Evolutionary conservation across 2,113 vertebrate genomes (phyloP).

Genomic region (Sarotherodon lohbergeri): DNA sequence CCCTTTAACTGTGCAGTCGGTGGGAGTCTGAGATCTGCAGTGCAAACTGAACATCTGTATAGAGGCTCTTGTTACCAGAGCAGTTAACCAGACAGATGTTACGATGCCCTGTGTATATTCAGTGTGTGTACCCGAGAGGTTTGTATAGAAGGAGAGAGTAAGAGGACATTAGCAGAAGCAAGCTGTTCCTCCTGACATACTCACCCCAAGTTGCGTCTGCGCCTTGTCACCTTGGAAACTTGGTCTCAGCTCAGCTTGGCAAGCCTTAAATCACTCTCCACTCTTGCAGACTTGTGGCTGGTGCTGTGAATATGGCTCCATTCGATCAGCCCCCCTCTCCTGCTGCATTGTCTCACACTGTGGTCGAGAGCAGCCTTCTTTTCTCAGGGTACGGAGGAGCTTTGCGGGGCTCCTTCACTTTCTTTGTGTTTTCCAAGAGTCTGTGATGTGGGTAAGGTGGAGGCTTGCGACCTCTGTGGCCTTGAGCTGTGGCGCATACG

Average conservation of each 20-base stretch:
- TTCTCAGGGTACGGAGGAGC: constrained; percentile 69
- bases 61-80: constrained; percentile 46
- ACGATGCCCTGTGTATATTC: constrained; percentile 20
- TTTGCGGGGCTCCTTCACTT: constrained; percentile 55
- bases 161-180: constrained; percentile 1
- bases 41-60: constrained; percentile 45
- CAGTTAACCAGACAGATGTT: constrained; percentile 51
- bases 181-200: constrained; percentile 48
- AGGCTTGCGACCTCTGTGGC: constrained; percentile 60
- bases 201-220: constrained; percentile 52
- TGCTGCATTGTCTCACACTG: constrained; percentile 66
- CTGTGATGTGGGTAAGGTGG: constrained; percentile 67
- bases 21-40: neutral
- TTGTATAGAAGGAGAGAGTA: neutral
- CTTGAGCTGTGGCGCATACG: neutral
- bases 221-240: constrained; percentile 62
- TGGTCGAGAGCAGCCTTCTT: constrained; percentile 73
- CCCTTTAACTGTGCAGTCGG: constrained; percentile 16
- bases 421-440: constrained; percentile 29
- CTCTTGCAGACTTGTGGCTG: constrained; percentile 18
- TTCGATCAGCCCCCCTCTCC: constrained; percentile 36
- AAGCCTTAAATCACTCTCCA: constrained; percentile 44
- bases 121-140: constrained; percentile 2
- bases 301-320: constrained; percentile 39
- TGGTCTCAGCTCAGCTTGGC: constrained; percentile 49